Conservation (phyloP, 2,888 invertebrate genomes). For the Spisula solida region DNA sequence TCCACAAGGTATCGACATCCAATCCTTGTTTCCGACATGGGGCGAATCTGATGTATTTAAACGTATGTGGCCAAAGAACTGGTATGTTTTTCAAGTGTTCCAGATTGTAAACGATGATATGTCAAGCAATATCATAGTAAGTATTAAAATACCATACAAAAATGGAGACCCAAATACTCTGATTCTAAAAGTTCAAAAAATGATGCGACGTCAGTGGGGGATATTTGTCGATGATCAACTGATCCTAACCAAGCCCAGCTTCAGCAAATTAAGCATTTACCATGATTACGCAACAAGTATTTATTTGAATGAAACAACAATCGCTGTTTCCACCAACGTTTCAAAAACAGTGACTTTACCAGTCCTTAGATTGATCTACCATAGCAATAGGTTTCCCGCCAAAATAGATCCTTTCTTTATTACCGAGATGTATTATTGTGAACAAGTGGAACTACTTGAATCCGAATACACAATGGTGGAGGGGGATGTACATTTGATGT, state of each 20-base stretch:
- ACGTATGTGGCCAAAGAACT: neutral
- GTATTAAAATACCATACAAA: neutral
- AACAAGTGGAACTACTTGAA: neutral
- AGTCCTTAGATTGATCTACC: neutral
- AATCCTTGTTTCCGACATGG: neutral
- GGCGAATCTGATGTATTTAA: neutral
- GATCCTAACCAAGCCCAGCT: neutral
- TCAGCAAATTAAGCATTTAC: neutral
- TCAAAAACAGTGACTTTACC: neutral
- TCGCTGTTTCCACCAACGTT: neutral
- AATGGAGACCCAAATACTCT: neutral
- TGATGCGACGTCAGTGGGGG: neutral
- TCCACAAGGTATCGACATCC: neutral
- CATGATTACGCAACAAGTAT: neutral
- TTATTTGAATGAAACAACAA: neutral
- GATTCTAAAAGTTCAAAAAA: neutral
- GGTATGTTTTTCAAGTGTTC: neutral
- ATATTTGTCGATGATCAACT: neutral
- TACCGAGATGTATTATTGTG: neutral
- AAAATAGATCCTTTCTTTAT: neutral
- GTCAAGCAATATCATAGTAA: neutral
- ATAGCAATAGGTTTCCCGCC: neutral
- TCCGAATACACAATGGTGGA: neutral
- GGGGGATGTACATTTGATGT: neutral
- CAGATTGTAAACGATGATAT: neutral